Evolutionary conservation across 2,113 vertebrate species (phyloP).

Genomic region (Mugil cephalus): DNA sequence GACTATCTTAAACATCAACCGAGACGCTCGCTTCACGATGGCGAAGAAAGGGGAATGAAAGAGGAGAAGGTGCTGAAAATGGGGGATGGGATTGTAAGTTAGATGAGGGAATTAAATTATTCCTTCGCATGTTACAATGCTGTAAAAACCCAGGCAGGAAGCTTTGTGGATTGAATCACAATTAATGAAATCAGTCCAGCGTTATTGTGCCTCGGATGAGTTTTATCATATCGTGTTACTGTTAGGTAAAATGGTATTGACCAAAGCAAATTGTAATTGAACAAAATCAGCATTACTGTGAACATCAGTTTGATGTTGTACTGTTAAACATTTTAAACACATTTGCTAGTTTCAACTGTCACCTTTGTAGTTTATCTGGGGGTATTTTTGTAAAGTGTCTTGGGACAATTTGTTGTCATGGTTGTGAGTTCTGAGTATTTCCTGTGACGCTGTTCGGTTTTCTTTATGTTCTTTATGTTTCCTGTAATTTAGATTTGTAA

Average conservation of each 20-base stretch:
- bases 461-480: too few species aligned
- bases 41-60: neutral
- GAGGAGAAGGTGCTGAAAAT: neutral
- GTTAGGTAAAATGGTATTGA: neutral
- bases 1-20: constrained; percentile 25
- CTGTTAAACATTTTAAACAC: neutral
- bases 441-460: too few species aligned
- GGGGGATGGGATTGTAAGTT: neutral
- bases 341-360: neutral
- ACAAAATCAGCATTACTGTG: neutral
- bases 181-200: constrained; percentile 3
- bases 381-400: too few species aligned
- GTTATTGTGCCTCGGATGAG: too few species aligned
- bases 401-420: too few species aligned
- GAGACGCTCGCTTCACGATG: constrained; percentile 29
- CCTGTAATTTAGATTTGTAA: too few species aligned
- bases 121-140: too few species aligned
- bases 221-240: neutral
- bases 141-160: neutral
- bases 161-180: neutral
- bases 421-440: too few species aligned
- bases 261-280: neutral
- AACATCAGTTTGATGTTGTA: neutral
- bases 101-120: neutral
- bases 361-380: too few species aligned